These are phyloP conservation scores for Xestia rhomboidea DNA, from an alignment of 2,888 invertebrate genomes.

Conservation along the genomic window DNA sequence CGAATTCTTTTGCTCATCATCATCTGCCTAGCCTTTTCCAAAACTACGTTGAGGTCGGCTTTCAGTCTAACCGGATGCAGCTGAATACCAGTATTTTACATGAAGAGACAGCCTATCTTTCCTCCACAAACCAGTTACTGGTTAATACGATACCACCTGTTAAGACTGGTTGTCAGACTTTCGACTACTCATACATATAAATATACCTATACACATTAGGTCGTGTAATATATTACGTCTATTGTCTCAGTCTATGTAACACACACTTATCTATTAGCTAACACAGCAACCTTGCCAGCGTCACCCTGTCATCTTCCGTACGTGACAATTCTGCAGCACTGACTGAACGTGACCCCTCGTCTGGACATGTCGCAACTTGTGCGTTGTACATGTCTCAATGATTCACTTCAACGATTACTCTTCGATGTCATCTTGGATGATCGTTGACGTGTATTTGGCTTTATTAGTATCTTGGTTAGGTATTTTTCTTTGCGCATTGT, in stretches of 20 bases:
- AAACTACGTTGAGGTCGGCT: neutral
- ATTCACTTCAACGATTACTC: conserved; percentile 48
- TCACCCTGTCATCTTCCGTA: conserved; percentile 48
- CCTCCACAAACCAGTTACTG: neutral
- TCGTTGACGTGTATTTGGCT: conserved; percentile 23
- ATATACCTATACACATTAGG: neutral
- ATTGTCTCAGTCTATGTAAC: conserved; percentile 10
- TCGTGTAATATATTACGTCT: neutral
- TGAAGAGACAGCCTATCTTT: no score
- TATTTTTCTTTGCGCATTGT: conserved; percentile 14
- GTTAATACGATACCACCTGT: neutral
- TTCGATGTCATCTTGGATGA: conserved; percentile 22
- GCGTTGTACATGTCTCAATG: conserved; percentile 37
- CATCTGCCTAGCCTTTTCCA: neutral
- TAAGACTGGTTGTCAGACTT: neutral
- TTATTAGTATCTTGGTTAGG: conserved; percentile 19
- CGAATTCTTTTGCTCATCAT: neutral
- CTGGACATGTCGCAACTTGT: conserved; percentile 58
- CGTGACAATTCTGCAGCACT: conserved; percentile 58
- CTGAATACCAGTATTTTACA: neutral
- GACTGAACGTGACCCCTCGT: conserved; percentile 55
- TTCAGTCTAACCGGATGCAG: neutral
- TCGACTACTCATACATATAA: neutral
- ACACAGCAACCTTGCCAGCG: conserved; percentile 37
- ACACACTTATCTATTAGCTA: conserved; percentile 37